Evolutionary conservation across 2,888 invertebrate species (phyloP).

Genomic region (Caenorhabditis becei): DNA sequence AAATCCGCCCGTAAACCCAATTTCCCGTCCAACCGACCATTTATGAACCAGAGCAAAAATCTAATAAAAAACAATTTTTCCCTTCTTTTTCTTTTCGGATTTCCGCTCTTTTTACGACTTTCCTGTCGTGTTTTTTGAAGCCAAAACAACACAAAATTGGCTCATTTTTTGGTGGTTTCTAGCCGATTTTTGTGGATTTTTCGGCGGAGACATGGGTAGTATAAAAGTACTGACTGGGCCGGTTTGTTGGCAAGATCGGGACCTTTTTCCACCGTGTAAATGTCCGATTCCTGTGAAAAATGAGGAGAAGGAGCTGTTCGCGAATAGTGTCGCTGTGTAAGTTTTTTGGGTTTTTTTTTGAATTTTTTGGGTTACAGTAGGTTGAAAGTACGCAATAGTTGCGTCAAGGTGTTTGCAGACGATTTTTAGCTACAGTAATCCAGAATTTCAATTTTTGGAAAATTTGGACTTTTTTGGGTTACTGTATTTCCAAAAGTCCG

Average conservation of each 20-base stretch:
- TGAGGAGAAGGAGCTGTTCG: slow-evolving; percentile 1
- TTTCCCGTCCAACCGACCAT: neutral
- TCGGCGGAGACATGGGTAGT: neutral
- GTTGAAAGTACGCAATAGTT: neutral
- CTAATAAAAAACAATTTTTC: neutral
- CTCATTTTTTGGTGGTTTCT: no score
- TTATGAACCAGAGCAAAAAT: neutral
- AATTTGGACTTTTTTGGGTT: no score
- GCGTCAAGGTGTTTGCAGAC: no score
- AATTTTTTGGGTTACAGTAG: neutral
- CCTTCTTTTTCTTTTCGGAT: neutral
- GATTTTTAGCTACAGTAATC: no score
- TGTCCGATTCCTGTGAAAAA: neutral
- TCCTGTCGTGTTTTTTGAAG: neutral
- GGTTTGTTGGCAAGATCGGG: slow-evolving; percentile 10
- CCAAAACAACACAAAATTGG: no score
- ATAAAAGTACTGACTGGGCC: neutral
- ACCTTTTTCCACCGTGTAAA: slow-evolving; percentile 4
- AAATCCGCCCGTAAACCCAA: neutral
- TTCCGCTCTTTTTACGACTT: neutral
- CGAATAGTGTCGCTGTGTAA: slow-evolving; percentile 9
- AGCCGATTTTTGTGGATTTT: neutral
- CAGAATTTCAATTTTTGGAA: no score
- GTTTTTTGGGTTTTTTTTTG: slow-evolving; percentile 1
- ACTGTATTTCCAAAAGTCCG: no score